Conservation (phyloP, 2,797 vertebrate species). For the Pangasius sanitwongsei region DNA sequence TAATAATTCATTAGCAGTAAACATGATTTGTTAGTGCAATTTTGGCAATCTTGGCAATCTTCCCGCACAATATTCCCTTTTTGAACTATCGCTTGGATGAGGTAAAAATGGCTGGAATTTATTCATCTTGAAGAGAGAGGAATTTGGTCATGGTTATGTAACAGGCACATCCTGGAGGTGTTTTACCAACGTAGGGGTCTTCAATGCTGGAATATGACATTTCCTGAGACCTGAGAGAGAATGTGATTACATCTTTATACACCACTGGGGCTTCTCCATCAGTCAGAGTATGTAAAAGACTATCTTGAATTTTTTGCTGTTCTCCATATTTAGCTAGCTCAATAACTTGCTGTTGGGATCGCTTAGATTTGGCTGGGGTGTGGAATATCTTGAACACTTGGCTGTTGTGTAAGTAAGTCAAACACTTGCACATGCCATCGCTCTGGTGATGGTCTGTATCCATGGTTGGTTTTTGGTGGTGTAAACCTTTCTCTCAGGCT, state of each 20-base stretch:
- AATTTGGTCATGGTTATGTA: neutral
- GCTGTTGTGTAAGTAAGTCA: neutral
- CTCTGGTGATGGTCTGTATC: neutral
- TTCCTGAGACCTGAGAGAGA: neutral
- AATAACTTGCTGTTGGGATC: neutral
- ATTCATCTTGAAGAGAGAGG: neutral
- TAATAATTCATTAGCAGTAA: neutral
- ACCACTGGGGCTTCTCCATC: neutral
- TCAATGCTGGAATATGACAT: neutral
- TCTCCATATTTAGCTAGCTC: neutral
- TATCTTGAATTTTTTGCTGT: neutral
- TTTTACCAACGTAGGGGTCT: neutral
- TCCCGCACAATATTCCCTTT: neutral
- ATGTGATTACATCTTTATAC: neutral
- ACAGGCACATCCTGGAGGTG: neutral
- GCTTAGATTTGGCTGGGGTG: neutral
- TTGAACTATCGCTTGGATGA: neutral
- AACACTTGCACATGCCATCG: neutral
- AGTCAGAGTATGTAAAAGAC: neutral
- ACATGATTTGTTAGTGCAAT: neutral
- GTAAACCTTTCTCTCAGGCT: neutral
- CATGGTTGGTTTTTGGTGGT: neutral
- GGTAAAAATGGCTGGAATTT: neutral
- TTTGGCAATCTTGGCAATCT: neutral
- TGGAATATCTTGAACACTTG: neutral